Conservation (phyloP, 2,888 invertebrate genomes). For the Campoplex nolae region DNA sequence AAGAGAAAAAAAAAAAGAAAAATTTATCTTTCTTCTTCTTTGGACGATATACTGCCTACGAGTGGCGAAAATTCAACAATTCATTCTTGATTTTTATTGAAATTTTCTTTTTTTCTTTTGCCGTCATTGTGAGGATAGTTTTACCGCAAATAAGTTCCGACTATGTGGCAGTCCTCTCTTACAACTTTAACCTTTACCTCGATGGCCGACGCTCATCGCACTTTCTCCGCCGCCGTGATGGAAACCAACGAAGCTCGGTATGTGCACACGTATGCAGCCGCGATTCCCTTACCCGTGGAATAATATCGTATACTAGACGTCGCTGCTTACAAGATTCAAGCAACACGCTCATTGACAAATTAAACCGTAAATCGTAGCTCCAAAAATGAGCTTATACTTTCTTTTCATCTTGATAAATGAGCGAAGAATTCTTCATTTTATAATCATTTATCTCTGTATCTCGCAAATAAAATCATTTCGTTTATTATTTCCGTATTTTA, state of each 20-base stretch:
- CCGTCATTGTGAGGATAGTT: neutral
- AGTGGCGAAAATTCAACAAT: neutral
- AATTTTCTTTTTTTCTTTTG: conserved; percentile 8
- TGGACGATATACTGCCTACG: neutral
- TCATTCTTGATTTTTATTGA: conserved; percentile 8
- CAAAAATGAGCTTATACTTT: neutral
- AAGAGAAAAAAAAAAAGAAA: neutral
- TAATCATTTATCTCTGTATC: neutral
- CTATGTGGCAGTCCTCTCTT: conserved; percentile 68
- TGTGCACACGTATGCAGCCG: conserved; percentile 65
- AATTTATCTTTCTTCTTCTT: neutral
- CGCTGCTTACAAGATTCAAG: conserved; percentile 5
- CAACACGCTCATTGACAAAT: conserved; percentile 7
- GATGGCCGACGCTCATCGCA: conserved; percentile 78
- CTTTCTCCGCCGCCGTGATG: conserved; percentile 78
- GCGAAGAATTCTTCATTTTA: neutral
- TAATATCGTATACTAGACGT: conserved; percentile 11
- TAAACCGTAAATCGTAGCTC: neutral
- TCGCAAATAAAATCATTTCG: neutral
- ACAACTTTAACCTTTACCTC: conserved; percentile 82
- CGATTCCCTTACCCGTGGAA: conserved; percentile 32
- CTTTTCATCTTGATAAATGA: conserved; percentile 8
- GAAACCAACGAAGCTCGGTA: conserved; percentile 57
- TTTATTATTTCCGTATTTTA: neutral
- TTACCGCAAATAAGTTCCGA: conserved; percentile 17